These are phyloP conservation scores for Rhopalosiphum maidis DNA, from an alignment of 1,140 invertebrate species.

Conservation along the genomic window DNA sequence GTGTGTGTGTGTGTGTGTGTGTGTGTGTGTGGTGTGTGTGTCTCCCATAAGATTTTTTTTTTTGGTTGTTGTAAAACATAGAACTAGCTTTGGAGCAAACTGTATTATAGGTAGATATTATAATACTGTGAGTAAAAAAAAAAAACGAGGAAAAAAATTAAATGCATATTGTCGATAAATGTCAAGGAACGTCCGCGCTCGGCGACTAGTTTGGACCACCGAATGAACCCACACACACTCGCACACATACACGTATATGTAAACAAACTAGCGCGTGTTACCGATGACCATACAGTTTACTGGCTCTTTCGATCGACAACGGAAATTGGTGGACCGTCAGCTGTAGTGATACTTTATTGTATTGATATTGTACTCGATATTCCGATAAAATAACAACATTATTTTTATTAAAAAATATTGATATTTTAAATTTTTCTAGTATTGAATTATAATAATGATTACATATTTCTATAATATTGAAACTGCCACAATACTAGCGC, in stretches of 20 bases:
- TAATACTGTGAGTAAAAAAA: background rate
- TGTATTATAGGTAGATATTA: background rate
- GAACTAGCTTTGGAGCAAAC: background rate
- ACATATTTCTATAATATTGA: too few relatives aligned
- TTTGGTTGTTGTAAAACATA: background rate
- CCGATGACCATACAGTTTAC: background rate
- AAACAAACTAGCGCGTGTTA: background rate
- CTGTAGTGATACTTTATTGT: background rate
- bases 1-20: background rate
- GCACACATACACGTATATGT: background rate
- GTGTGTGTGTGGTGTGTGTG: constrained; percentile 21
- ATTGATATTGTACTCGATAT: background rate
- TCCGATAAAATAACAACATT: background rate
- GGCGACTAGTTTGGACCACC: background rate
- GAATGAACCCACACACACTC: background rate
- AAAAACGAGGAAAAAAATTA: background rate
- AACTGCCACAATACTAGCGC: too few relatives aligned
- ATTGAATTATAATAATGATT: too few relatives aligned
- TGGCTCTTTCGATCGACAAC: background rate
- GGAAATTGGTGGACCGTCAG: background rate
- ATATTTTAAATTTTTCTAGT: too few relatives aligned
- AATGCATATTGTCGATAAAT: constrained; percentile 6
- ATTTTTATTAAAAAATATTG: background rate
- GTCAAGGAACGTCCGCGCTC: constrained; percentile 24
- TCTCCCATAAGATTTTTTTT: background rate